Percentiles rank a stretch among this genome's conserved stretches.
These are phyloP conservation scores for Carapus acus DNA, from an alignment of 2,797 vertebrate species.

Conservation along the genomic window DNA sequence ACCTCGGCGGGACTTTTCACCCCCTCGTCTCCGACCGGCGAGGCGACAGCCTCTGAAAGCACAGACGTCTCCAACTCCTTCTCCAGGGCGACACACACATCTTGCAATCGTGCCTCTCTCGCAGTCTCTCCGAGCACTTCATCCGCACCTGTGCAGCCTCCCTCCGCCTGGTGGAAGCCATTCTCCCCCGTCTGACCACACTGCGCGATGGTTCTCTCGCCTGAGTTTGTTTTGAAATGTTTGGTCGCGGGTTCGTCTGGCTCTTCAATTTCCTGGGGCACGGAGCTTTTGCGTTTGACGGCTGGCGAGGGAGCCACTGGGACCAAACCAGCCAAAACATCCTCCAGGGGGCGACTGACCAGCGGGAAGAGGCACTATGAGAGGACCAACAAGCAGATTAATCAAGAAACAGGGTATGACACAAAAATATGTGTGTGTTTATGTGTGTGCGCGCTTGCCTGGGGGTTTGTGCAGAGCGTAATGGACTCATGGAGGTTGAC, in stretches of 20 bases:
- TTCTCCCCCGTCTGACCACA: background rate
- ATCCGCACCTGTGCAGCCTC: conserved; percentile 3
- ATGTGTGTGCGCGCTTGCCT: conserved; percentile 67
- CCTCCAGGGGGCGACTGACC: conserved; percentile 79
- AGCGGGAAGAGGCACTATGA: conserved; percentile 92
- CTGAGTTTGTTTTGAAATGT: conserved; percentile 29
- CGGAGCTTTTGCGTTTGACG: conserved; percentile 52
- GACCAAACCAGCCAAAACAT: conserved; percentile 72
- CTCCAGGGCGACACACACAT: background rate
- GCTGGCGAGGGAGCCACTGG: conserved; percentile 21
- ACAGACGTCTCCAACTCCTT: background rate
- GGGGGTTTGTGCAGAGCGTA: conserved; percentile 84
- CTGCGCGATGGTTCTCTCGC: background rate
- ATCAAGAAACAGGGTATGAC: background rate
- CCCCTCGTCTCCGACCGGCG: no score
- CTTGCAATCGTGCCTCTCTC: background rate
- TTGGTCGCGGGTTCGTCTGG: conserved; percentile 35
- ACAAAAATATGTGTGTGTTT: background rate
- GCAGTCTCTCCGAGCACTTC: conserved; percentile 2
- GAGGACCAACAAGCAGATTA: conserved; percentile 14
- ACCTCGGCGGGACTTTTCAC: background rate
- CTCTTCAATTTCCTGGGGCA: conserved; percentile 30
- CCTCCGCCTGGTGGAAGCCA: background rate
- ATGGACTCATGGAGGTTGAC: conserved; percentile 88
- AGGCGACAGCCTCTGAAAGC: background rate